Evolutionary conservation across 2,888 invertebrate species (phyloP).

Genomic region (Hemicrepidius hirtus): DNA sequence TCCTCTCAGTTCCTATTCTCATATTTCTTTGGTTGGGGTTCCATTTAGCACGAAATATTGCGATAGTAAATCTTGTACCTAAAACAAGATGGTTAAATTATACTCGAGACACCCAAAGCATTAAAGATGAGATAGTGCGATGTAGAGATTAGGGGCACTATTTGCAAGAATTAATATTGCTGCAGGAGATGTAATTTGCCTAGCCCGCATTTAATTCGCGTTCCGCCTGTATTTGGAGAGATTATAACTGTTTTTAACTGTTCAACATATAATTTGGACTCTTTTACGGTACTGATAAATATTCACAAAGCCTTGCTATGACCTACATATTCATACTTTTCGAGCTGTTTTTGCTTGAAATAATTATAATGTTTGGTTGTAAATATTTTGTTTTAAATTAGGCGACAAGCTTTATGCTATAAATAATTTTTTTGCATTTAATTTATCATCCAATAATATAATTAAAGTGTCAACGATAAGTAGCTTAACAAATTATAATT

Average conservation of each 20-base stretch:
- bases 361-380: slow-evolving; percentile 9
- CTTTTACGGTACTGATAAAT: slow-evolving; percentile 24
- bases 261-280: slow-evolving; percentile 27
- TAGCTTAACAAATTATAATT: no score
- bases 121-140: no score
- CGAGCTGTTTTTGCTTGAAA: slow-evolving; percentile 24
- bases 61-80: neutral
- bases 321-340: slow-evolving; percentile 33
- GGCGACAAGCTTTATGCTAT: neutral
- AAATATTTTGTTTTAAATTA: slow-evolving; percentile 11
- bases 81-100: slow-evolving; percentile 1
- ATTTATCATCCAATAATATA: slow-evolving; percentile 3
- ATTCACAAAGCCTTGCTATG: slow-evolving; percentile 26
- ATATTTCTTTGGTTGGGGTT: neutral
- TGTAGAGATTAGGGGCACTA: neutral
- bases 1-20: neutral
- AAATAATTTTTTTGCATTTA: neutral
- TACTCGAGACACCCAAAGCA: neutral
- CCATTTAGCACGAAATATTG: neutral
- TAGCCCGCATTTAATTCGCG: slow-evolving; percentile 21
- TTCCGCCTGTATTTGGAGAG: slow-evolving; percentile 22
- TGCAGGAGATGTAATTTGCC: slow-evolving; percentile 17
- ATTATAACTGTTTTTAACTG: slow-evolving; percentile 36
- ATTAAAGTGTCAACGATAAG: neutral
- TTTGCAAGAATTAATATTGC: neutral